Conservation (phyloP, 2,888 invertebrate species). For the Napeogenes sylphis region DNA sequence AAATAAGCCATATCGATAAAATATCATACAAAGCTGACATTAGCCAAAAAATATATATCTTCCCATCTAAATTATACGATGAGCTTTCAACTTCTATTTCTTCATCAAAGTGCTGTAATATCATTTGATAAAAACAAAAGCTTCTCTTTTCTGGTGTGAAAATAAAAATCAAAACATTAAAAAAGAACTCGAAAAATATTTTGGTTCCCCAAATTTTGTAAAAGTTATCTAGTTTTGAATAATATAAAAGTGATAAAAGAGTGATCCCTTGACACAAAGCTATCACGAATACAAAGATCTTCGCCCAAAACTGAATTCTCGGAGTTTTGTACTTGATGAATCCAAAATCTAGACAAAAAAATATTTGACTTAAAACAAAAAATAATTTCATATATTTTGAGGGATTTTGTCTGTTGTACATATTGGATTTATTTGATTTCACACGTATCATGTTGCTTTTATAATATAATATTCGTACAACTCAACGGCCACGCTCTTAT, state of each 20-base stretch:
- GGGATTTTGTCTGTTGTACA: no score
- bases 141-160: no score
- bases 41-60: neutral
- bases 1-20: neutral
- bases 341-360: neutral
- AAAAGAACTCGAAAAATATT: neutral
- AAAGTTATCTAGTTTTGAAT: neutral
- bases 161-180: neutral
- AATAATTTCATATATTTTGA: conserved; percentile 1
- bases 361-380: conserved; percentile 3
- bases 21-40: neutral
- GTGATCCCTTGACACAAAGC: neutral
- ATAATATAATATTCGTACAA: no score
- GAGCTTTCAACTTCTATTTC: neutral
- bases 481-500: no score
- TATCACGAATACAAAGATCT: neutral
- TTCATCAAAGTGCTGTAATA: neutral
- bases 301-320: neutral
- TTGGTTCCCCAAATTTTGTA: conserved; percentile 1
- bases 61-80: neutral
- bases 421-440: no score
- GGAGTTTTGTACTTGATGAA: neutral
- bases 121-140: conserved; percentile 1
- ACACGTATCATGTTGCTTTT: no score
- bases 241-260: neutral